Base-by-base conservation (phyloP, 2,888 invertebrate genomes). In the Gastrophysa polygoni region DNA sequence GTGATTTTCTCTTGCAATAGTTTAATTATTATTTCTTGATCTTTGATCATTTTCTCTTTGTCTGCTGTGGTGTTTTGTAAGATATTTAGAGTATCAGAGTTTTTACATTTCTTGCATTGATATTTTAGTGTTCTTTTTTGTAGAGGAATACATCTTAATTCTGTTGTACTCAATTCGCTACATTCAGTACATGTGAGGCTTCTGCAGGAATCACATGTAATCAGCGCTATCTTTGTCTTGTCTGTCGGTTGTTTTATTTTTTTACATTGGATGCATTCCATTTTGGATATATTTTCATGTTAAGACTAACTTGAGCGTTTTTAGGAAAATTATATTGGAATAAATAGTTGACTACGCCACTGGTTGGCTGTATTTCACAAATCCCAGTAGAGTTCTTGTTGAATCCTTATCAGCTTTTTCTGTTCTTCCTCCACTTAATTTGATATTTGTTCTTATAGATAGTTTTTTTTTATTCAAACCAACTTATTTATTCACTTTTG, bases 241-340 rank as follows among this genome's bases (percentile, higher is more conserved):
- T 3, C 11, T 32, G 32, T 10, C 32, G 32, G 32, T 32, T 32
- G 32, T 32, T 32, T 32, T 32, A 32, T 7, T 44, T 44, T 10
- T 8, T 44, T 44, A 44, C 44, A 44, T 44, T 44, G 44, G 44
- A 44, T 44, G 44, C 17, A 44, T 44, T 44, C 44, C 18, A 44
- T 44, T 44, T 44, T 44, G 44, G 44, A 44, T 44, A 18, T 14
- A 18, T 44, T 44, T 44, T 44, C 44, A 44, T 44, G 10, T 44
- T 16, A 44, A 44, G 4, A 44, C 8, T 18, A 18, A 43, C 16
- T 14, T 43, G 16, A 43, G n/a, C 16, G 16, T 43, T 14, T 43
- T 43, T 43, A 28, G 28, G 32, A 11, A 32, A 11, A 32, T 32
- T 32, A 11, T 32, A 28, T 28, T 28, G 28, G 32, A 10, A 10